Conservation (phyloP, 2,113 vertebrate genomes). For the Gopherus evgoodei region DNA sequence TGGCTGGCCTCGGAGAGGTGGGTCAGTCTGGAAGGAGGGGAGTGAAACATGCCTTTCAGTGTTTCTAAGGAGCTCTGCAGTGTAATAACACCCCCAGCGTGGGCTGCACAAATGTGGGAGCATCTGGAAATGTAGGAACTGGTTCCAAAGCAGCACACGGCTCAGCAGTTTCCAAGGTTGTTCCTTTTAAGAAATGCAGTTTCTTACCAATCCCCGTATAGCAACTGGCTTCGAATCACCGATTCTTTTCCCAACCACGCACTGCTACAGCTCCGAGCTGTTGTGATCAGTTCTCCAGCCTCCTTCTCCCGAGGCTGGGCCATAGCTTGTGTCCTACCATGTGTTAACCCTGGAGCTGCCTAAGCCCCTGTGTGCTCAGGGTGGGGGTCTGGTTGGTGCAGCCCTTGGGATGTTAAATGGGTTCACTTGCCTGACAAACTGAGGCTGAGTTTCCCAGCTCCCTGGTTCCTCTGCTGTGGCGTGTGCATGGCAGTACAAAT, state of each 20-base stretch:
- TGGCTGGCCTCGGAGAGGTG: fast-evolving
- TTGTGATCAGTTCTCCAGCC: background rate
- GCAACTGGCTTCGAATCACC: background rate
- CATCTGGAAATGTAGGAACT: background rate
- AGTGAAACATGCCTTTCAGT: background rate
- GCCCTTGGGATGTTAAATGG: too few species aligned
- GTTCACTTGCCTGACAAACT: too few species aligned
- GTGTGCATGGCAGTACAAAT: too few species aligned
- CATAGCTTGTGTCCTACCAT: background rate
- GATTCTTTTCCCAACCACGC: background rate
- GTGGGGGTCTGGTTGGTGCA: too few species aligned
- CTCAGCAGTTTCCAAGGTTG: background rate
- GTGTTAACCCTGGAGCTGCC: background rate
- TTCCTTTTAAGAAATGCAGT: background rate
- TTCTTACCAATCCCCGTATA: background rate
- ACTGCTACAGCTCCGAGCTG: background rate
- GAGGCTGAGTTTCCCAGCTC: too few species aligned
- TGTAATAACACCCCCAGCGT: background rate
- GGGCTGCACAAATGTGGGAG: background rate
- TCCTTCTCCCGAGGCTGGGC: background rate
- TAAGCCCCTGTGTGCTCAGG: background rate
- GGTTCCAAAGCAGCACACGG: background rate
- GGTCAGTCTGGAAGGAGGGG: background rate
- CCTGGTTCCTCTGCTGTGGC: too few species aligned
- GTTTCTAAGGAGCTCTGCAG: background rate